Base-by-base conservation (phyloP, 2,797 vertebrate species). In the Pelodytes ibericus region DNA sequence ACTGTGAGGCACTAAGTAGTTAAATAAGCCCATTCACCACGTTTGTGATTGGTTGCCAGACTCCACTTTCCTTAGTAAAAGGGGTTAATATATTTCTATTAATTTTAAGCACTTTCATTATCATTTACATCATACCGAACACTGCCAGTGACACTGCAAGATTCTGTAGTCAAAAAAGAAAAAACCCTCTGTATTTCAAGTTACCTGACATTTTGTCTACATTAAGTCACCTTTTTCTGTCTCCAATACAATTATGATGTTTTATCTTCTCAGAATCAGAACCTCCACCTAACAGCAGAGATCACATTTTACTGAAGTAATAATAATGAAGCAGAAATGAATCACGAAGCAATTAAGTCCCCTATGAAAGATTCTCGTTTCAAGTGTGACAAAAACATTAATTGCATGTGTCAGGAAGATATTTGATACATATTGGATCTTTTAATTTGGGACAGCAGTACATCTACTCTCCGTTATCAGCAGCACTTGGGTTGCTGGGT, bases 331-430 rank as follows among this genome's bases (percentile, higher is more conserved):
- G 59, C 20, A 31, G 20, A 59, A 11, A 65, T 72, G 56, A 39
- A 66, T 63, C 59, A 56, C 22, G 22, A 65, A 65, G 36, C 44
- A 72, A 77, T 77, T 71, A 71, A 65, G 8, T 53, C 33, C 56
- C 26, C 31, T 58, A 65, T 47, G 31, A 30, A 70, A 27, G 15
- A 62, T 44, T 20, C 27, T 58, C 49, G 51, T 65, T 71, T 65
- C 9, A 47, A 33, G 33, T 47, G 31, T 71, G 75, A 65, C 65
- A 77, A 77, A 77, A 64, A 63, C 25, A 64, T 71, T 71, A 47
- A 77, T 77, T 71, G 60, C 68, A 65, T 71, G 15, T 67, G 36
- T 71, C 47, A 30, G 47, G 51, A 58, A 30, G 62, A 59, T 31
- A 57, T 39, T 49, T 71, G 4, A 33, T 44, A 64, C 18, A 6